Conservation (phyloP, 2,888 invertebrate species). For the Steromphala cineraria region DNA sequence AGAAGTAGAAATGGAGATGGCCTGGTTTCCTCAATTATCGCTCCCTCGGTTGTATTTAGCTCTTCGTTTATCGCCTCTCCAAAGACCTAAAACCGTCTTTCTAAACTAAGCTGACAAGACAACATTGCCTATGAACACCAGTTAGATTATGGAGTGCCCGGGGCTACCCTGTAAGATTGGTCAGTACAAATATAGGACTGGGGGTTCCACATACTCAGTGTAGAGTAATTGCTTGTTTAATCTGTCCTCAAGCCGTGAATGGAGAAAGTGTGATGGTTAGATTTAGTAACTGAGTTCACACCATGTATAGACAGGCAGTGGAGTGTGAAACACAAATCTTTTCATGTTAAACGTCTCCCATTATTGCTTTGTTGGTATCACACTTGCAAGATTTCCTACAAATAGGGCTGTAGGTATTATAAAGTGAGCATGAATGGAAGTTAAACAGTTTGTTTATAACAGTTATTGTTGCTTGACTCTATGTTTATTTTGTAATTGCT, state of each 20-base stretch:
- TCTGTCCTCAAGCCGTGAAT: not conserved
- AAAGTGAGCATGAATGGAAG: too few relatives aligned
- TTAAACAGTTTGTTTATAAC: too few relatives aligned
- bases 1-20: not conserved
- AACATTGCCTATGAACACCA: not conserved
- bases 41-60: not conserved
- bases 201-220: not conserved
- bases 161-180: not conserved
- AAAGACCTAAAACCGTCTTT: not conserved
- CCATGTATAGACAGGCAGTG: not conserved
- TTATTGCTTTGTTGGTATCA: not conserved
- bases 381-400: too few relatives aligned
- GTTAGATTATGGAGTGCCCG: not conserved
- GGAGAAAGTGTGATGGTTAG: not conserved
- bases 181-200: not conserved
- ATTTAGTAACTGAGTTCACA: not conserved
- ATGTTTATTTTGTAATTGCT: too few relatives aligned
- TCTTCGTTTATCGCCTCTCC: not conserved
- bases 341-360: not conserved
- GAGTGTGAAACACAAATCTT: not conserved
- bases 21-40: not conserved
- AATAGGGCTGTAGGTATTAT: too few relatives aligned
- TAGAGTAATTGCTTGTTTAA: not conserved
- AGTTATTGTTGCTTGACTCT: too few relatives aligned
- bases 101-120: not conserved